A percentile compares a stretch with the other conserved stretches of the same genome.
These are phyloP conservation scores for Escarpia spicata DNA, from an alignment of 2,888 invertebrate genomes.

Conservation along the genomic window DNA sequence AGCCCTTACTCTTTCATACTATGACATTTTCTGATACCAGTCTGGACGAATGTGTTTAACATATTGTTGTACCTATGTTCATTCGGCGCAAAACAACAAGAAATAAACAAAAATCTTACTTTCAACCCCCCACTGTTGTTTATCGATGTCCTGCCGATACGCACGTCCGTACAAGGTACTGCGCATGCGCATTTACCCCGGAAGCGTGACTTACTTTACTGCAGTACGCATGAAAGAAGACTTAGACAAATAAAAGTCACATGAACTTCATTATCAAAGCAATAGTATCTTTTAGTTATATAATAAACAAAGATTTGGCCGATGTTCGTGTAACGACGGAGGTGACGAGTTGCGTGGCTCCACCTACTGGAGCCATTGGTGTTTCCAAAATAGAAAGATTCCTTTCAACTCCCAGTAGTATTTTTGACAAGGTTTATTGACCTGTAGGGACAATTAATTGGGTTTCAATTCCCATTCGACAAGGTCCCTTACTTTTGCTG, in stretches of 20 bases:
- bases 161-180: background rate
- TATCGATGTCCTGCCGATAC: constrained; percentile 3
- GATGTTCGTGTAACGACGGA: background rate
- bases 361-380: background rate
- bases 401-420: background rate
- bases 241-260: background rate
- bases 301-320: background rate
- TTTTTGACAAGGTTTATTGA: background rate
- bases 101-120: constrained; percentile 16
- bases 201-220: background rate
- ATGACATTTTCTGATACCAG: background rate
- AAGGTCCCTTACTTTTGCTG: too few species aligned
- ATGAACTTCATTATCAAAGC: background rate
- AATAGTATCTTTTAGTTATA: background rate
- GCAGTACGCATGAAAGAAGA: background rate
- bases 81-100: background rate
- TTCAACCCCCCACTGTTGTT: constrained; percentile 16
- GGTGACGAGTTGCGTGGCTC: background rate
- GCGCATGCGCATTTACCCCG: constrained; percentile 13
- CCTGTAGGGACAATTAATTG: too few species aligned
- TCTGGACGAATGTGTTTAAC: background rate
- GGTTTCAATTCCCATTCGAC: too few species aligned
- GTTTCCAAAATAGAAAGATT: background rate
- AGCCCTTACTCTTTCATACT: background rate
- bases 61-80: background rate